phyloP scores from a whole-genome alignment of 64 coral and sea anemone genomes.

The Pocillopora verrucosa region DNA sequence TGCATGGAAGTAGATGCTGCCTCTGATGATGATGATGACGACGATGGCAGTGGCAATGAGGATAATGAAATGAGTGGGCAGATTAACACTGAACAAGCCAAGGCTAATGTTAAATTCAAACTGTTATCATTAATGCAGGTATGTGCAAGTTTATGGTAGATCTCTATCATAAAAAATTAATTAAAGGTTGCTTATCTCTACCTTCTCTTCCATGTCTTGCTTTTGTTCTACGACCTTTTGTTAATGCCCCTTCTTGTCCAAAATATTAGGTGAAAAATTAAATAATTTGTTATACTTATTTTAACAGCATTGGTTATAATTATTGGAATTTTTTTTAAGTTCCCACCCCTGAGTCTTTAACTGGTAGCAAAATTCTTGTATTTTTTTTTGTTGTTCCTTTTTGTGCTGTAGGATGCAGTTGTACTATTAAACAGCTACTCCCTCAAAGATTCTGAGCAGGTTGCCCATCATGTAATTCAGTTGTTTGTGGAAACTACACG shows the following conservation, averaged over 20 bases:
- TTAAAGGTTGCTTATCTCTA: neutral
- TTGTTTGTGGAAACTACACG: slow-evolving; percentile 66
- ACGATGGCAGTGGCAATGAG: slow-evolving; percentile 26
- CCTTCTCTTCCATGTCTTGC: neutral
- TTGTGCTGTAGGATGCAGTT: slow-evolving; percentile 55
- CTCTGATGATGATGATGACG: slow-evolving; percentile 22
- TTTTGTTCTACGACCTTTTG: neutral
- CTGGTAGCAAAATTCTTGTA: neutral
- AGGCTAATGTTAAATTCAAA: slow-evolving; percentile 49
- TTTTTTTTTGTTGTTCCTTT: neutral
- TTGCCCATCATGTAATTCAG: slow-evolving; percentile 70
- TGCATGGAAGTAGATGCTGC: neutral
- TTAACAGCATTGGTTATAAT: too few relatives aligned
- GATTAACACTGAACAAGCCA: slow-evolving; percentile 51
- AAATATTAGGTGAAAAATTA: too few relatives aligned
- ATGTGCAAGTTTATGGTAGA: neutral
- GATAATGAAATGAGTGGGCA: slow-evolving; percentile 6
- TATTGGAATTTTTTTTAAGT: too few relatives aligned
- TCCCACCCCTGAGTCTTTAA: too few relatives aligned
- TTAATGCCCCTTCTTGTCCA: neutral
- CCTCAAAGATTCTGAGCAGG: slow-evolving; percentile 72
- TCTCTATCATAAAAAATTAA: too few relatives aligned
- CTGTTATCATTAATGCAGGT: slow-evolving; percentile 69
- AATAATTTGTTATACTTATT: too few relatives aligned
- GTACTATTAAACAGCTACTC: slow-evolving; percentile 58